phyloP scores from a whole-genome alignment of 2,888 invertebrate genomes.

The Mechanitis messenoides region DNA sequence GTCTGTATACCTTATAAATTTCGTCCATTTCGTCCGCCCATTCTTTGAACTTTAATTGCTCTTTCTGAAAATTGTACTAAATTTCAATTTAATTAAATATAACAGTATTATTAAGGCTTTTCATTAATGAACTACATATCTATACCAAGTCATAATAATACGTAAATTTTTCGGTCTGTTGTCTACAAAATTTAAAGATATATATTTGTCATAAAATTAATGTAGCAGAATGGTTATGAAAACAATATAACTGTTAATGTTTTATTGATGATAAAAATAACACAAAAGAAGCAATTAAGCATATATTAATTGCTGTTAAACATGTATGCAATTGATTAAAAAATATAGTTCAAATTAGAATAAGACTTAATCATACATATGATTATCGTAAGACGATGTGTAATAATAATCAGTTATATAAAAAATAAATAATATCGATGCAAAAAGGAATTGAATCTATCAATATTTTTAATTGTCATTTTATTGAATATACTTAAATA shows the following conservation, averaged over 20 bases:
- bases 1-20: slow-evolving; percentile 26
- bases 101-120: slow-evolving; percentile 4
- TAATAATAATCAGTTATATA: neutral
- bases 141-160: too few species aligned
- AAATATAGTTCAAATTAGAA: slow-evolving; percentile 25
- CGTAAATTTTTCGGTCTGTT: too few species aligned
- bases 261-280: too few species aligned
- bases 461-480: neutral
- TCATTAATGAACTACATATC: neutral
- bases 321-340: slow-evolving; percentile 13
- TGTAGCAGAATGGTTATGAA: too few species aligned
- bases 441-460: too few species aligned
- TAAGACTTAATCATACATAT: slow-evolving; percentile 9
- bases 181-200: too few species aligned
- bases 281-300: neutral
- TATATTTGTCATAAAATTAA: too few species aligned
- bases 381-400: slow-evolving; percentile 1
- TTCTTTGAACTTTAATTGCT: slow-evolving; percentile 19
- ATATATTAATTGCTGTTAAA: slow-evolving; percentile 7
- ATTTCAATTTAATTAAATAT: slow-evolving; percentile 3
- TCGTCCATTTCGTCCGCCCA: slow-evolving; percentile 31
- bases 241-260: too few species aligned
- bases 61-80: slow-evolving; percentile 12
- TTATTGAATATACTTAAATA: neutral
- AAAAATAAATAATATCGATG: neutral